Conservation (phyloP, 1,140 invertebrate genomes). For the Trichonephila clavipes region DNA sequence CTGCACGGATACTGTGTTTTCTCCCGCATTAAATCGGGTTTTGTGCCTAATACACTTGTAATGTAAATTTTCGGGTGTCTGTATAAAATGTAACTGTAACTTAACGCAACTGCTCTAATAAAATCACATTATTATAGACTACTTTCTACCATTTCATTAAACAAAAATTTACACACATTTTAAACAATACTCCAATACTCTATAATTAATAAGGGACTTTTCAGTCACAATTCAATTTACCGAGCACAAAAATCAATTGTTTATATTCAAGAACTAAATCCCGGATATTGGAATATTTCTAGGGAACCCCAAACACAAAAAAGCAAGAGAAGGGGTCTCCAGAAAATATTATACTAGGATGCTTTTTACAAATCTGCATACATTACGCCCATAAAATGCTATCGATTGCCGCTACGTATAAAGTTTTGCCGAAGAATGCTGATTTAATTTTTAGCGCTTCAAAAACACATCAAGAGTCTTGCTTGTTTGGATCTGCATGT, state of each 20-base stretch:
- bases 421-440: constrained; percentile 48
- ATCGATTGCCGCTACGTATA: constrained; percentile 10
- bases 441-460: constrained; percentile 65
- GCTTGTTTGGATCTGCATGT: not conserved
- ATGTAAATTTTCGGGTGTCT: too few species aligned
- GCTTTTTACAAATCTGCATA: constrained; percentile 75
- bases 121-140: too few species aligned
- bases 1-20: too few species aligned
- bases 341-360: constrained; percentile 49
- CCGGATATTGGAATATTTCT: not conserved
- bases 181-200: too few species aligned
- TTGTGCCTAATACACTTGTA: too few species aligned
- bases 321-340: not conserved
- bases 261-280: not conserved
- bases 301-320: not conserved
- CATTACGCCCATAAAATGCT: constrained; percentile 35
- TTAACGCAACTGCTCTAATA: too few species aligned
- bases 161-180: too few species aligned
- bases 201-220: not conserved
- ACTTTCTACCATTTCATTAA: too few species aligned
- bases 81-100: too few species aligned
- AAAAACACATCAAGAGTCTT: constrained; percentile 1
- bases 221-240: not conserved
- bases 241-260: not conserved
- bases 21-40: too few species aligned